Conservation (phyloP, 2,113 vertebrate species). For the Nothoprocta perdicaria region DNA sequence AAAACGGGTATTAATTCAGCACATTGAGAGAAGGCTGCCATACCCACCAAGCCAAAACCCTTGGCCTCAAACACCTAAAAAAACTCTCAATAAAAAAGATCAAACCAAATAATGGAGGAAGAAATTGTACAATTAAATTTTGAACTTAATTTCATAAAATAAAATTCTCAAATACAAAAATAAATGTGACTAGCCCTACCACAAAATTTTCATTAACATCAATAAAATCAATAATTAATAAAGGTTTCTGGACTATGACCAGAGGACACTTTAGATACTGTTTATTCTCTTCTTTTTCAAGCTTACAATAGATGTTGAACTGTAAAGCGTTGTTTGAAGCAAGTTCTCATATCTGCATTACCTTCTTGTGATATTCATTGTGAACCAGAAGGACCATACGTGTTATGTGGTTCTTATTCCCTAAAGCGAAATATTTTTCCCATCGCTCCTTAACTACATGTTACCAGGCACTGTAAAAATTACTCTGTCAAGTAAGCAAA, state of each 20-base stretch:
- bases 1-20: background rate
- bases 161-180: background rate
- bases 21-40: background rate
- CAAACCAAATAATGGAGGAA: background rate
- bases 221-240: background rate
- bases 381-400: background rate
- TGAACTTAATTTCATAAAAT: background rate
- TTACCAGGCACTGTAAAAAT: background rate
- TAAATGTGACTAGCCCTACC: background rate
- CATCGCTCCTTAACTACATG: background rate
- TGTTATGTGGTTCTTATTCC: background rate
- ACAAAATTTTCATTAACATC: background rate
- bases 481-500: background rate
- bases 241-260: background rate
- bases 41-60: background rate
- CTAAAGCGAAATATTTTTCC: conserved; percentile 9
- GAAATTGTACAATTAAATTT: background rate
- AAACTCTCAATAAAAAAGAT: background rate
- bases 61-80: too few relatives aligned
- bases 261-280: background rate
- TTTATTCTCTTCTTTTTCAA: background rate
- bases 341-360: background rate
- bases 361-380: background rate
- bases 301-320: background rate
- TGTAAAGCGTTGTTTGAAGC: background rate